Conservation (phyloP, 2,888 invertebrate species). For the Halictus quadricinctus region DNA sequence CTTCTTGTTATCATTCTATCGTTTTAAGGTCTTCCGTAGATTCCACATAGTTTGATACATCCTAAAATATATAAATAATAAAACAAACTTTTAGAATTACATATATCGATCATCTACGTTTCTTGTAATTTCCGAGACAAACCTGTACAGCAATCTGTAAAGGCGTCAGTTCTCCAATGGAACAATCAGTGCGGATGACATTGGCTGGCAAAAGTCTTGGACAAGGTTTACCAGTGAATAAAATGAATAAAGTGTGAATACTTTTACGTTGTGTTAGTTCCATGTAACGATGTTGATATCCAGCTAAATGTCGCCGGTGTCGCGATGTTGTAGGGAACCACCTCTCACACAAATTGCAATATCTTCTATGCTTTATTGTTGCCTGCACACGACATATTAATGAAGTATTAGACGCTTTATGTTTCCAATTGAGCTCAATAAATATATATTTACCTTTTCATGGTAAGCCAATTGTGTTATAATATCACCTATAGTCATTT, state of each 20-base stretch:
- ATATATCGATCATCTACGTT: not conserved
- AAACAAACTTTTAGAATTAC: not conserved
- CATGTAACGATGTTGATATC: slow-evolving; percentile 80
- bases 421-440: not conserved
- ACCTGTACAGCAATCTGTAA: slow-evolving; percentile 82
- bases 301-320: slow-evolving; percentile 78
- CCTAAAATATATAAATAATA: slow-evolving; percentile 58
- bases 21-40: slow-evolving; percentile 43
- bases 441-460: slow-evolving; percentile 75
- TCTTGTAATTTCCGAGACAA: slow-evolving; percentile 10
- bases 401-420: not conserved
- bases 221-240: slow-evolving; percentile 81
- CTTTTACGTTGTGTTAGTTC: slow-evolving; percentile 81
- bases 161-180: slow-evolving; percentile 79
- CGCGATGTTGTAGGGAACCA: slow-evolving; percentile 80
- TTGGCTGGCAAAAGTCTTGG: slow-evolving; percentile 79
- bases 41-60: slow-evolving; percentile 70
- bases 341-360: slow-evolving; percentile 80
- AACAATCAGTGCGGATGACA: slow-evolving; percentile 76
- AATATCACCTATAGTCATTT: slow-evolving; percentile 77
- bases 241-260: slow-evolving; percentile 80
- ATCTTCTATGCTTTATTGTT: slow-evolving; percentile 79
- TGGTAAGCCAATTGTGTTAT: slow-evolving; percentile 79
- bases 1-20: slow-evolving; percentile 46
- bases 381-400: slow-evolving; percentile 68